Evolutionary conservation across 2,113 vertebrate genomes (phyloP), one percentile per base, ranked within the genome.

Genomic region (Microcebus griseorufus): DNA sequence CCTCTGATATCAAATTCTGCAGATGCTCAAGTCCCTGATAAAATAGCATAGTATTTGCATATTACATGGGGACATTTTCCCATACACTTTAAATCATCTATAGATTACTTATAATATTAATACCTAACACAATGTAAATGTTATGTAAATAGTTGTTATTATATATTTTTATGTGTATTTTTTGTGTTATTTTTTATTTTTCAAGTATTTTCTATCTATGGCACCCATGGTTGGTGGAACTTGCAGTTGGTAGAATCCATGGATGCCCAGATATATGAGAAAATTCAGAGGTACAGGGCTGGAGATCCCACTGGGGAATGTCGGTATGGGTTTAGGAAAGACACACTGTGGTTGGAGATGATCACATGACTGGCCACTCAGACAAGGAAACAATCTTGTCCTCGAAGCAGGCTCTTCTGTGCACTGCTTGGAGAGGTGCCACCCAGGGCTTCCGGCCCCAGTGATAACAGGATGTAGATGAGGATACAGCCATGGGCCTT

Each of bases 401-500:
- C 67, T 64, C 53, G 42, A n/a, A 39, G 65, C 23, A 79, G 53
- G 34, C 55, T 67, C 6, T 53, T 14, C n/a, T 58, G 42, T 48
- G 58, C 25, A 42, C 34, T 83, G 10, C 69, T 88, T 60, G 29
- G 45, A 58, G n/a, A 75, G 67, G 45, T 62, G 32, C 60, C 55
- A 17, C 11, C 8, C 87, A 82, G 70, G 25, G 48, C 34, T 34
- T 37, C 8, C 14, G 55, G 53, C 37, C n/a, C 3, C 58, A 72
- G 29, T 65, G 64, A 62, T 32, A 58, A 72, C 78, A 37, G 51
- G 42, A n/a, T 32, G 4, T 20, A 2, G 53, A 92, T 95, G 78
- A 45, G 82, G 89, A 97, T 97, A 97, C 98, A 98, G 96, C 98
- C 96, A 94, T n/a, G 88, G 96, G 88, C 94, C 98, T 98, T 98